These are phyloP conservation scores for Phalacrocorax brasilianus DNA, from an alignment of 2,113 vertebrate species.

Conservation along the genomic window DNA sequence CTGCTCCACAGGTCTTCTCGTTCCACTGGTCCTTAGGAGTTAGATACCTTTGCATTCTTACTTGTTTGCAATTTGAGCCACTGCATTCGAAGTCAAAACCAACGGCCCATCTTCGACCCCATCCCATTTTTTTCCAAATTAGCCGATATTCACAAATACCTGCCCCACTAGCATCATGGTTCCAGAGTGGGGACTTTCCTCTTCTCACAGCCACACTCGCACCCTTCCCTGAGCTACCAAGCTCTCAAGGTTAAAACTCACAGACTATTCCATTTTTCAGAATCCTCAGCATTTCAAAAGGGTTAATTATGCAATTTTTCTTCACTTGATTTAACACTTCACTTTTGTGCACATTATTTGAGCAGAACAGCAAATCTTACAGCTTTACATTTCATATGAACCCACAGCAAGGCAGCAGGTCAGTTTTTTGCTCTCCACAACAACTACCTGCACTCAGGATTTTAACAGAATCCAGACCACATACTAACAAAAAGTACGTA, in stretches of 20 bases:
- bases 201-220: neutral
- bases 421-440: neutral
- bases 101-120: neutral
- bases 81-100: neutral
- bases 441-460: neutral
- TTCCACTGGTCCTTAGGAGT: neutral
- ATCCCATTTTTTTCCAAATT: neutral
- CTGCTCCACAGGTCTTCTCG: neutral
- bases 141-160: neutral
- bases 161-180: accelerated
- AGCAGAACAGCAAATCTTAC: neutral
- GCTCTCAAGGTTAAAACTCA: neutral
- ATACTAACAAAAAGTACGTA: neutral
- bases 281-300: neutral
- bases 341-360: accelerated
- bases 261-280: neutral
- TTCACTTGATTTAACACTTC: neutral
- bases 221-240: neutral
- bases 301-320: neutral
- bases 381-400: neutral
- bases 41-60: neutral
- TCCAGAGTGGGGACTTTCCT: neutral
- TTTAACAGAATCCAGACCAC: neutral
- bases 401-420: neutral
- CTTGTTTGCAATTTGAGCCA: neutral